A percentile compares a stretch with the other conserved stretches of the same genome.
Evolutionary conservation across 2,113 vertebrate species (phyloP).

Genomic region (Microcebus tavaratra): DNA sequence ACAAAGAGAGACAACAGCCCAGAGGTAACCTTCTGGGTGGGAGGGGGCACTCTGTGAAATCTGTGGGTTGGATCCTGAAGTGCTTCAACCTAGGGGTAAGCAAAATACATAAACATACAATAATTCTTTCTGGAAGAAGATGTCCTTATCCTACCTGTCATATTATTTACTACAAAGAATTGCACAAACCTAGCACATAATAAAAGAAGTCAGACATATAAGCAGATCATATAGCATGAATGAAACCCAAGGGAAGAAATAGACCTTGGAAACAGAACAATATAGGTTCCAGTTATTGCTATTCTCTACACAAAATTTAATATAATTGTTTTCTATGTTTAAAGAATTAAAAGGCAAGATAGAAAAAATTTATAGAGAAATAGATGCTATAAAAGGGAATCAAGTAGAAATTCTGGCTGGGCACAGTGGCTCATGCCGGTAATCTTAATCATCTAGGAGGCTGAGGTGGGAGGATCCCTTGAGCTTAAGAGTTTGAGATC

Average conservation of each 20-base stretch:
- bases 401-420: not conserved
- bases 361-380: not conserved
- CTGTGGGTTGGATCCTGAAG: not conserved
- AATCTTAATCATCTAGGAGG: no score
- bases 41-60: not conserved
- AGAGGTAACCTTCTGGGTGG: not conserved
- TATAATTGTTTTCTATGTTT: not conserved
- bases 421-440: no score
- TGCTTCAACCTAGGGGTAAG: not conserved
- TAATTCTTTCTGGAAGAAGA: not conserved
- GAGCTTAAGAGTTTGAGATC: no score
- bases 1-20: not conserved
- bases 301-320: not conserved
- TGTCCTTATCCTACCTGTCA: not conserved
- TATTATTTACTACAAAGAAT: not conserved
- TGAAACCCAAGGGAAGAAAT: not conserved
- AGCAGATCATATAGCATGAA: not conserved
- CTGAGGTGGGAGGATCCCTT: no score
- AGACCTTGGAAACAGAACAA: not conserved
- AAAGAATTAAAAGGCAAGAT: not conserved
- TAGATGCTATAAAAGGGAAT: not conserved
- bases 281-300: not conserved
- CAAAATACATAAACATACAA: not conserved
- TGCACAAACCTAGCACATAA: not conserved
- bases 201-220: not conserved